phyloP scores from a whole-genome alignment of 2,113 vertebrate genomes.

The Cololabis saira region DNA sequence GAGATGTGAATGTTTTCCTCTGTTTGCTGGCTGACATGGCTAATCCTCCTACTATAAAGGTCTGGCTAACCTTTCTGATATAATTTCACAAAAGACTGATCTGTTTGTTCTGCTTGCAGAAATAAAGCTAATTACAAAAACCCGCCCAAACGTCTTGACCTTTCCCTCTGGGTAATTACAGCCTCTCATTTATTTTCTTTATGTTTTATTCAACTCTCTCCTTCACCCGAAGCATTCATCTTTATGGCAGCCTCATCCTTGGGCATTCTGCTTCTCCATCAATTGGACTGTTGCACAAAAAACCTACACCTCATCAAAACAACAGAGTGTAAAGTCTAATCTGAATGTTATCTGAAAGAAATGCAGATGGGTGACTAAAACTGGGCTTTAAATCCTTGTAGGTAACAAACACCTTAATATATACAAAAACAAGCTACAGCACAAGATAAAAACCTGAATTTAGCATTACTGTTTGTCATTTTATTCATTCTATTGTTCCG shows the following conservation, averaged over 20 bases:
- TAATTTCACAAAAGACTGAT: constrained; percentile 78
- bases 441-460: no score
- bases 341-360: constrained; percentile 4
- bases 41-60: constrained; percentile 62
- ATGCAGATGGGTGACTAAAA: neutral
- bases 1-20: no score
- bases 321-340: constrained; percentile 7
- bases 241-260: constrained; percentile 3
- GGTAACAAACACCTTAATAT: neutral
- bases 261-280: constrained; percentile 3
- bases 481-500: no score
- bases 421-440: no score
- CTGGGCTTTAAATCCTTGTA: constrained; percentile 1
- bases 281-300: constrained; percentile 11
- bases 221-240: constrained; percentile 23
- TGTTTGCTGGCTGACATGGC: constrained; percentile 4
- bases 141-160: constrained; percentile 72
- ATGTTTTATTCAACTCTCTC: neutral
- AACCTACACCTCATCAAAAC: no score
- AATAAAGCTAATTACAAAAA: constrained; percentile 78
- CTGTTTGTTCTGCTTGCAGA: constrained; percentile 74
- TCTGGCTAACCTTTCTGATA: constrained; percentile 77
- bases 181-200: constrained; percentile 45
- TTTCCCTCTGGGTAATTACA: constrained; percentile 72
- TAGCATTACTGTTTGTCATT: no score